Base-by-base conservation (phyloP, 2,888 invertebrate species). In the Graphium colonna region DNA sequence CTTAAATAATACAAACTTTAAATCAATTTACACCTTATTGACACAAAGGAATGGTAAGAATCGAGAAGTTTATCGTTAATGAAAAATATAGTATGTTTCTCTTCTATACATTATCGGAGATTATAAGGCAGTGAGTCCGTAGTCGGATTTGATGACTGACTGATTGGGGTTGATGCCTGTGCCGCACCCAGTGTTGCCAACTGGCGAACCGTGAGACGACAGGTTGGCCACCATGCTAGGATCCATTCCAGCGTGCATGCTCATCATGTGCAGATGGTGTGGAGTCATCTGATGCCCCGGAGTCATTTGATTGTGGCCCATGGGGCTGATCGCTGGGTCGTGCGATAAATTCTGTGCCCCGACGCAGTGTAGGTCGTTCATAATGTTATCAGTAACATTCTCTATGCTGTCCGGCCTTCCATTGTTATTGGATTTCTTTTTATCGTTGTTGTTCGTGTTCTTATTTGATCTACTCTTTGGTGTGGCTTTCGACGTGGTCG, bases 121-220 rank as follows among this genome's bases (percentile, higher is more conserved):
- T 89, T 89, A 89, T 89, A 89, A 89, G 87, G 95, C 93, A 77
- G 96, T 96, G 71, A 97, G 92, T 79, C 95, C 96, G 77, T 96
- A 96, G 87, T 96, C 96, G 66, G 95, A 95, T 86, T 96, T 96
- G 71, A 95, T 95, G 71, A 93, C 90, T 59, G 92, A 88, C 62
- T 92, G 91, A 63, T 72, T 82, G 39, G 86, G 74, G 54, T 69
- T 75, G 55, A 89, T 75, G 36, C 86, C 87, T 4, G 83, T 82
- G 17, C 90, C 90, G 55, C 89, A 90, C 26, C 86, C 83, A 17
- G 91, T 79, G 47, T 83, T 79, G 15, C 91, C 85, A 18, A 91
- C 81, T 9, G 92, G 91, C 5, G 92, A 91, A 44, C 92, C 87
- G 62, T 91, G 91, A 33, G 90, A 89, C 39, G 91, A 77, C 15